Conservation (phyloP, 2,888 invertebrate species). For the Tineola bisselliella region DNA sequence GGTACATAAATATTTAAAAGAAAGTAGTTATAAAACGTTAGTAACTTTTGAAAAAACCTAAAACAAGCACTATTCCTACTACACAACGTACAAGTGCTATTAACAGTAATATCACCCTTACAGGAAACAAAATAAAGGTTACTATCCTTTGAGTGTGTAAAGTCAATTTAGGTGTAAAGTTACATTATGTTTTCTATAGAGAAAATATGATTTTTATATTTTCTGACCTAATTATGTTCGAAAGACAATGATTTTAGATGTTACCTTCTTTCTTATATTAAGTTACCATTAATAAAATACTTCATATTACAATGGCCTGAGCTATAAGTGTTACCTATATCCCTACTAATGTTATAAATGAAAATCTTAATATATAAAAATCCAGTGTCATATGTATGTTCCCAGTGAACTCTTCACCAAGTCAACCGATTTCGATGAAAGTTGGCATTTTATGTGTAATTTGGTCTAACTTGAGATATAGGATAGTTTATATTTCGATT, state of each 20-base stretch:
- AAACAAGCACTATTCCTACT: background rate
- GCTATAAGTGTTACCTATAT: too few relatives aligned
- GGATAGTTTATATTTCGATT: too few relatives aligned
- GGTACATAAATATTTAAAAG: background rate
- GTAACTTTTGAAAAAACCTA: background rate
- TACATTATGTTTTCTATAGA: constrained; percentile 1
- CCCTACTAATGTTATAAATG: too few relatives aligned
- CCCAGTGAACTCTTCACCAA: too few relatives aligned
- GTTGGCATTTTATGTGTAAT: too few relatives aligned
- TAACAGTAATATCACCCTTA: background rate
- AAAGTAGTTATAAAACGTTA: background rate
- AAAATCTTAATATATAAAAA: too few relatives aligned
- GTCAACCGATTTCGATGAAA: too few relatives aligned
- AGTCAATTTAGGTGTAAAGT: background rate
- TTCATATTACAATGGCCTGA: too few relatives aligned
- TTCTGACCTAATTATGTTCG: background rate
- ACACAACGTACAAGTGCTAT: background rate
- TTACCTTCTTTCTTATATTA: background rate
- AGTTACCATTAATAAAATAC: background rate
- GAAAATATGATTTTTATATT: background rate
- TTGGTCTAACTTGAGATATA: too few relatives aligned
- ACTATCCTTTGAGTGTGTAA: background rate
- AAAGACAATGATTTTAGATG: background rate
- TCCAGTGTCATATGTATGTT: too few relatives aligned
- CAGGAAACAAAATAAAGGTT: background rate